Evolutionary conservation across 2,113 vertebrate genomes (phyloP).

Genomic region (Tachuris rubrigastra): DNA sequence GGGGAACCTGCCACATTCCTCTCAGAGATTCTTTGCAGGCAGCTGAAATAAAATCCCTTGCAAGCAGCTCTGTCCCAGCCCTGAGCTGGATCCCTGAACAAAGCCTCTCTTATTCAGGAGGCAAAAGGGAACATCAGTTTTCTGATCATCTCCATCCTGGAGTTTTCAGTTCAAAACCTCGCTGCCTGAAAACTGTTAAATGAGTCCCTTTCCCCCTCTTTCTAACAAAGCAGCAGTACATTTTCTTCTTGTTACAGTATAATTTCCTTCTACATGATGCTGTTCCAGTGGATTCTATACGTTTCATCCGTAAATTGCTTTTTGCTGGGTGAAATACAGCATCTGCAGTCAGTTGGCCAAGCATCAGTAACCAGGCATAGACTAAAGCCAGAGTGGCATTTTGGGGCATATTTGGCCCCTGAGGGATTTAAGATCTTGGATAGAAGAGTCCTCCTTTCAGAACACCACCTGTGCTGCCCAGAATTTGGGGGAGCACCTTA

Average conservation of each 20-base stretch:
- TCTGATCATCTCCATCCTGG: background rate
- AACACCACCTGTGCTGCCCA: background rate
- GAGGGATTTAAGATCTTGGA: background rate
- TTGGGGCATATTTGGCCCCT: background rate
- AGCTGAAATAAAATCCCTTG: slow-evolving; percentile 4
- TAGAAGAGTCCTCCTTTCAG: background rate
- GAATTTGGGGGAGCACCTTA: background rate
- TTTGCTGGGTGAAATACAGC: background rate
- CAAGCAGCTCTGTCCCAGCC: background rate
- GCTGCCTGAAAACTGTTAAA: background rate
- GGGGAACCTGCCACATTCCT: slow-evolving; percentile 42
- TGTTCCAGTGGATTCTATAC: background rate
- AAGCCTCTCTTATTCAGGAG: slow-evolving; percentile 23
- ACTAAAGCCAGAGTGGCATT: background rate
- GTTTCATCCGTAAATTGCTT: background rate
- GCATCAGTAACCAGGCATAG: background rate
- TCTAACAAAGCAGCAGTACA: background rate
- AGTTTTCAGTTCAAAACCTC: background rate
- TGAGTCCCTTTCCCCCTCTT: background rate
- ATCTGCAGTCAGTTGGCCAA: background rate
- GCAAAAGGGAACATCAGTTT: background rate
- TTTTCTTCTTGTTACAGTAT: background rate
- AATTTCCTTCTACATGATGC: background rate
- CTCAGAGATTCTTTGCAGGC: slow-evolving; percentile 17
- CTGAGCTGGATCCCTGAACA: slow-evolving; percentile 5